These are phyloP conservation scores for Axis porcinus DNA, from an alignment of 2,113 vertebrate genomes.

Conservation along the genomic window DNA sequence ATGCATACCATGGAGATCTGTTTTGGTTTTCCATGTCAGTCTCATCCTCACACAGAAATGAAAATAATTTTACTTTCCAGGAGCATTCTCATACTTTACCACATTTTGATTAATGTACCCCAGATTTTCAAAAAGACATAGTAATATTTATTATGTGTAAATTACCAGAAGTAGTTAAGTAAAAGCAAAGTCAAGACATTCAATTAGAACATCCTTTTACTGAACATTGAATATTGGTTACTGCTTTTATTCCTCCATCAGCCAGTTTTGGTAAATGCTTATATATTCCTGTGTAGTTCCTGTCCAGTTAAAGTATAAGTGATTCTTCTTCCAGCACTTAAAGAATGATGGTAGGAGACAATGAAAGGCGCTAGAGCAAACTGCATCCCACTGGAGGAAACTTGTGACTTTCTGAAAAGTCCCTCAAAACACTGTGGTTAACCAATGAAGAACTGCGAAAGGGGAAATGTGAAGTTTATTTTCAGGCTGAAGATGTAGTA, in stretches of 20 bases:
- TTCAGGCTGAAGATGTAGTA: not conserved
- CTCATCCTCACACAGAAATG: not conserved
- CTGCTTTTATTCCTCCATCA: not conserved
- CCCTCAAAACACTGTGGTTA: not conserved
- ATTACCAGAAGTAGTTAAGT: not conserved
- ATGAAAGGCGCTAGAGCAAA: not conserved
- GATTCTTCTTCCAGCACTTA: not conserved
- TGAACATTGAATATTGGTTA: not conserved
- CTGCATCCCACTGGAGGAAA: not conserved
- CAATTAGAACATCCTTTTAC: not conserved
- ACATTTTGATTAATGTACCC: not conserved
- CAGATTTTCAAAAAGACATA: not conserved
- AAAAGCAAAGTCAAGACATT: not conserved
- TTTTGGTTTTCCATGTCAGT: not conserved
- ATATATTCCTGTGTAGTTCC: not conserved
- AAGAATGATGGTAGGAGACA: not conserved
- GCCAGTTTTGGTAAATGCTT: not conserved
- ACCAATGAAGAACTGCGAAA: not conserved
- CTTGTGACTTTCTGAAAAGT: not conserved
- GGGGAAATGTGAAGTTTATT: not conserved
- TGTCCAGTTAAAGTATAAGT: not conserved
- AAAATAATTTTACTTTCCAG: not conserved
- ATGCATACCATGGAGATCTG: not conserved
- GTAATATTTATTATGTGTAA: not conserved
- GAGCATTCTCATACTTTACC: not conserved